These are phyloP conservation scores for Marasmarcha lunaedactyla DNA, from an alignment of 2,888 invertebrate species.

Conservation along the genomic window DNA sequence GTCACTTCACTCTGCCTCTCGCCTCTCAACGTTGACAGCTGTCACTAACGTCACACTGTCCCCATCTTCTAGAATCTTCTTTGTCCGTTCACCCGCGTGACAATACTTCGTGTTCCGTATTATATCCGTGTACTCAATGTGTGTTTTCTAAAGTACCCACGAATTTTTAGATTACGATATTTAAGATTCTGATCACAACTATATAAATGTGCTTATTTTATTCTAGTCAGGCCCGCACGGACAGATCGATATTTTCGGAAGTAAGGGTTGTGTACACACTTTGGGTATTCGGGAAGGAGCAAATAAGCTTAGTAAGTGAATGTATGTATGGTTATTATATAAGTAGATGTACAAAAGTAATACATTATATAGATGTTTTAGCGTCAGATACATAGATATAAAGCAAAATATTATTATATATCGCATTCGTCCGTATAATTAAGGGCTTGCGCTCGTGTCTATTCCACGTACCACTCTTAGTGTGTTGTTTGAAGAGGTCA, in stretches of 20 bases:
- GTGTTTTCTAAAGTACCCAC: constrained; percentile 23
- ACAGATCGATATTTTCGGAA: neutral
- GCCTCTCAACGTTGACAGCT: neutral
- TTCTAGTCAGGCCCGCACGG: constrained; percentile 34
- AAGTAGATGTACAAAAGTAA: constrained; percentile 72
- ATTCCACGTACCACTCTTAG: constrained; percentile 56
- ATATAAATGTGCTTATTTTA: constrained; percentile 20
- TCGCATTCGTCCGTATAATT: constrained; percentile 70
- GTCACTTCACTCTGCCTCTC: constrained; percentile 13
- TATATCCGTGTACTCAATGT: constrained; percentile 51
- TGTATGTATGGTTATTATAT: constrained; percentile 67
- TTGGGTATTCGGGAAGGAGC: constrained; percentile 51
- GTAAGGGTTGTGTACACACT: constrained; percentile 37
- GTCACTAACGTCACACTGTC: constrained; percentile 9
- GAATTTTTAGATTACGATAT: constrained; percentile 17
- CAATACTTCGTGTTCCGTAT: constrained; percentile 50
- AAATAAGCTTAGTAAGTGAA: constrained; percentile 58
- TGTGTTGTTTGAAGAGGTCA: neutral
- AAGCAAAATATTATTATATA: constrained; percentile 69
- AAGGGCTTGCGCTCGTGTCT: constrained; percentile 70
- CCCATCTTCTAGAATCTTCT: constrained; percentile 15
- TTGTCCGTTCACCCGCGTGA: constrained; percentile 54
- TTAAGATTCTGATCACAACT: constrained; percentile 7
- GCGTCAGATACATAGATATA: constrained; percentile 70
- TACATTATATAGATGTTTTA: constrained; percentile 71